Percentiles rank a stretch among this genome's conserved stretches.
phyloP scores from a whole-genome alignment of 2,113 vertebrate species.

The Arvicanthis niloticus region DNA sequence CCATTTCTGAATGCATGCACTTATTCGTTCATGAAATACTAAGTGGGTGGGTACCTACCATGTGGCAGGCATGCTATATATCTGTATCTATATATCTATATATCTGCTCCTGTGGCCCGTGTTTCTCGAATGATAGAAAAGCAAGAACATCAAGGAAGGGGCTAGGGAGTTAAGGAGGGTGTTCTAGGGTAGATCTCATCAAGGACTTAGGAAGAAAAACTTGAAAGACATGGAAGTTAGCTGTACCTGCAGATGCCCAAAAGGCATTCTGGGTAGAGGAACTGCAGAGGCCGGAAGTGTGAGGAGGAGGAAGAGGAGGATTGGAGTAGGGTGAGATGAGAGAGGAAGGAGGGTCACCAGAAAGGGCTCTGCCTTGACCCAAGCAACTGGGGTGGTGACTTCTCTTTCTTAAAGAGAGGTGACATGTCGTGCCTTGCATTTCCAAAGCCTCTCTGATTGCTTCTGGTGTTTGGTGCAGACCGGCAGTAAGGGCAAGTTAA shows the following conservation, averaged over 20 bases:
- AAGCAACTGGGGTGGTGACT: not conserved
- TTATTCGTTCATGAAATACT: not conserved
- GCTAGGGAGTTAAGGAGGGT: not conserved
- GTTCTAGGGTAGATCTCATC: not conserved
- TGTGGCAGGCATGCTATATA: not conserved
- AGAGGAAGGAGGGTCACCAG: not conserved
- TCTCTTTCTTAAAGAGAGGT: not conserved
- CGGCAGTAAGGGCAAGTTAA: not conserved
- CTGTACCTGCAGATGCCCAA: not conserved
- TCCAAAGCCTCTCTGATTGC: not conserved
- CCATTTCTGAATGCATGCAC: not conserved
- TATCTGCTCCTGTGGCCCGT: too few species aligned
- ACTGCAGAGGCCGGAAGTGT: not conserved
- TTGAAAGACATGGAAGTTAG: not conserved
- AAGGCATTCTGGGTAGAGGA: not conserved
- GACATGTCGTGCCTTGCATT: not conserved
- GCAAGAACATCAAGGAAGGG: not conserved
- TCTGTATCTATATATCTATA: too few species aligned
- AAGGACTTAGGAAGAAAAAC: not conserved
- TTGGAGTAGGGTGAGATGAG: too few species aligned
- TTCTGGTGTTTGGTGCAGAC: not conserved
- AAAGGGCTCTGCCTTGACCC: not conserved
- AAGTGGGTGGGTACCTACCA: not conserved
- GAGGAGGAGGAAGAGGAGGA: not conserved
- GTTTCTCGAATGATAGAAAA: not conserved